These are phyloP conservation scores for Xiphydria camelus DNA, from an alignment of 2,888 invertebrate genomes.

Conservation along the genomic window DNA sequence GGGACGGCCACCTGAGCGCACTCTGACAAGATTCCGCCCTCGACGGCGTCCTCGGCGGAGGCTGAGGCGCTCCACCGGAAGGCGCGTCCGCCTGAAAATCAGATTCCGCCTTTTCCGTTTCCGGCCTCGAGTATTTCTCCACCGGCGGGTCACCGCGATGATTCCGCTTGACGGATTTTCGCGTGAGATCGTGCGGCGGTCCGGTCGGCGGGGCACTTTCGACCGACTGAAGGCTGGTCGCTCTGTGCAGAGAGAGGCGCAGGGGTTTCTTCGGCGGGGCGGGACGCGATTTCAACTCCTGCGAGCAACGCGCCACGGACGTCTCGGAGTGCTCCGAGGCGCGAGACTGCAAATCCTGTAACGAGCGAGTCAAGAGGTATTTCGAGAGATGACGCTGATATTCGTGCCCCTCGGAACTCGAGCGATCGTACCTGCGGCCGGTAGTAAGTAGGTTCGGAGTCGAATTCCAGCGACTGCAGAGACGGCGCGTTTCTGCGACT, in stretches of 20 bases:
- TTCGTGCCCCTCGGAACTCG: too few species aligned
- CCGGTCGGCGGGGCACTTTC: constrained; percentile 55
- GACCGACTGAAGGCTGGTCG: constrained; percentile 79
- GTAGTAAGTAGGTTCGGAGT: constrained; percentile 71
- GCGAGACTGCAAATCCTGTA: constrained; percentile 45
- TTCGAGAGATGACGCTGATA: too few species aligned
- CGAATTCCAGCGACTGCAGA: constrained; percentile 71
- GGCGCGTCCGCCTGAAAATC: constrained; percentile 22
- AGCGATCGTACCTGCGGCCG: constrained; percentile 59
- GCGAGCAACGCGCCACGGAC: constrained; percentile 33
- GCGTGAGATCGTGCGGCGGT: constrained; percentile 30
- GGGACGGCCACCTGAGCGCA: constrained; percentile 50
- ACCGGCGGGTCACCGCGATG: constrained; percentile 59
- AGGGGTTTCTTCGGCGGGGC: constrained; percentile 86
- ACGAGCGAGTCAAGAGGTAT: too few species aligned
- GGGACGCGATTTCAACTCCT: constrained; percentile 66
- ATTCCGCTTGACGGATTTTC: constrained; percentile 67
- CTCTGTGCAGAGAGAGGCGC: constrained; percentile 79
- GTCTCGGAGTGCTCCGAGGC: constrained; percentile 41
- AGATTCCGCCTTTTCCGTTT: constrained; percentile 22
- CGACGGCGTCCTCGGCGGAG: constrained; percentile 50
- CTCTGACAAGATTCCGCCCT: constrained; percentile 55
- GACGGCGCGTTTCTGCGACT: constrained; percentile 37
- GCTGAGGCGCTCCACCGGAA: constrained; percentile 36
- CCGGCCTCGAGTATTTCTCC: constrained; percentile 29